Evolutionary conservation across 2,797 vertebrate species (phyloP).

Genomic region (Acrocephalus scirpaceus): DNA sequence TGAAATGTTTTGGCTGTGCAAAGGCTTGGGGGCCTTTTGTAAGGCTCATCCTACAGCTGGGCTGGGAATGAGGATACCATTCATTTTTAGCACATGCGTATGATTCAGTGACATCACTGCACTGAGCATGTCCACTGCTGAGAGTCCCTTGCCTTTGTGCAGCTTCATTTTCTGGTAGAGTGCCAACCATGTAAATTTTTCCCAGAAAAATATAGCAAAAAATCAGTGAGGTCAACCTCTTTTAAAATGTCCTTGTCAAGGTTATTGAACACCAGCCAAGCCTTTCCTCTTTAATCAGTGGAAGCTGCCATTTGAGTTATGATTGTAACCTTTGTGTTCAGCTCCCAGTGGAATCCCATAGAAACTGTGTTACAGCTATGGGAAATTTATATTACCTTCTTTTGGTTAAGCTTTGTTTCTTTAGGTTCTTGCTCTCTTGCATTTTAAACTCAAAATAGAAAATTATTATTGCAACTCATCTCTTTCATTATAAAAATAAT

Average conservation of each 20-base stretch:
- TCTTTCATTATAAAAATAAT: neutral
- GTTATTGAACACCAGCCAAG: neutral
- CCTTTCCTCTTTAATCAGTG: neutral
- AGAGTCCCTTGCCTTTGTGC: accelerated
- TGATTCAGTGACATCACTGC: neutral
- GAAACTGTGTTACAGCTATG: neutral
- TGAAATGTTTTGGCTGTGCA: neutral
- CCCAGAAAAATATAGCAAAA: neutral
- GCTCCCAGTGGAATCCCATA: neutral
- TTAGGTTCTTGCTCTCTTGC: neutral
- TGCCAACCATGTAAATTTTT: neutral
- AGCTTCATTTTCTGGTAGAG: neutral
- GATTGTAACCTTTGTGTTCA: neutral
- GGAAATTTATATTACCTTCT: neutral
- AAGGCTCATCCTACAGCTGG: neutral
- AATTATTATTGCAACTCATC: neutral
- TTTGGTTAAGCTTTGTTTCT: neutral
- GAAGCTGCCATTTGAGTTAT: neutral
- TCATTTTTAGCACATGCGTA: accelerated
- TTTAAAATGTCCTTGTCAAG: neutral
- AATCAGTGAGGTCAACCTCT: neutral
- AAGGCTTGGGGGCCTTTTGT: neutral
- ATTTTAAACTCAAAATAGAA: neutral
- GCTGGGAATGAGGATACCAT: neutral
- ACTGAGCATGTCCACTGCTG: neutral